phyloP scores from a whole-genome alignment of 2,888 invertebrate species.

The Iselma pallidipennis region DNA sequence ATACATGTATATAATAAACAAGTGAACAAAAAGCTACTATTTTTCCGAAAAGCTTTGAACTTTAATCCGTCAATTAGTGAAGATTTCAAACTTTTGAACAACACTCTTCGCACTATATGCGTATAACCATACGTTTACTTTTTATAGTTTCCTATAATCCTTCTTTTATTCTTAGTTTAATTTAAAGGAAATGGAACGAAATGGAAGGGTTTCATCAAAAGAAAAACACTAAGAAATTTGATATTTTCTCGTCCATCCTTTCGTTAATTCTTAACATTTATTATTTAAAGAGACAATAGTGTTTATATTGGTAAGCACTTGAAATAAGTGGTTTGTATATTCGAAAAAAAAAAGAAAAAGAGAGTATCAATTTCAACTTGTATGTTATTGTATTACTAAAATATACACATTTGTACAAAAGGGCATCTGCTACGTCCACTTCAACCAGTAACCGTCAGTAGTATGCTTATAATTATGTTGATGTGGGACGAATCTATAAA shows the following conservation, averaged over 20 bases:
- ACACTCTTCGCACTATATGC: neutral
- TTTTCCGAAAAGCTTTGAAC: neutral
- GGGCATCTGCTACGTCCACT: constrained; percentile 37
- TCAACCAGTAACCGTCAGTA: constrained; percentile 30
- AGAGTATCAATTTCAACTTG: constrained; percentile 36
- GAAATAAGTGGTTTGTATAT: constrained; percentile 1
- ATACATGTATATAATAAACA: constrained; percentile 44
- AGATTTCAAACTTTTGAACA: neutral
- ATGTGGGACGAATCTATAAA: constrained; percentile 31
- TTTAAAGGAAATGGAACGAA: neutral
- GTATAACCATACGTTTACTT: neutral
- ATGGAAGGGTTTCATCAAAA: neutral
- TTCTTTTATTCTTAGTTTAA: neutral
- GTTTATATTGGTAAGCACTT: constrained; percentile 1
- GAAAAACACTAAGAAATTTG: neutral
- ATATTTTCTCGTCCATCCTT: neutral
- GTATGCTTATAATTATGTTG: constrained; percentile 36
- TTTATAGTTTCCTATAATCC: neutral
- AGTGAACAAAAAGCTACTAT: constrained; percentile 9
- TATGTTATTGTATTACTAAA: constrained; percentile 34
- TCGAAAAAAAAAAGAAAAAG: neutral
- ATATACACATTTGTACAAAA: constrained; percentile 24
- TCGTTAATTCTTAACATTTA: neutral
- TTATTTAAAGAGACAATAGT: neutral
- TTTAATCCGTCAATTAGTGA: constrained; percentile 18